Evolutionary conservation across 37 sponge, comb jelly and placozoan species (phyloP), one percentile per base, ranked within the genome.

Genomic region (Ephydatia muelleri): DNA sequence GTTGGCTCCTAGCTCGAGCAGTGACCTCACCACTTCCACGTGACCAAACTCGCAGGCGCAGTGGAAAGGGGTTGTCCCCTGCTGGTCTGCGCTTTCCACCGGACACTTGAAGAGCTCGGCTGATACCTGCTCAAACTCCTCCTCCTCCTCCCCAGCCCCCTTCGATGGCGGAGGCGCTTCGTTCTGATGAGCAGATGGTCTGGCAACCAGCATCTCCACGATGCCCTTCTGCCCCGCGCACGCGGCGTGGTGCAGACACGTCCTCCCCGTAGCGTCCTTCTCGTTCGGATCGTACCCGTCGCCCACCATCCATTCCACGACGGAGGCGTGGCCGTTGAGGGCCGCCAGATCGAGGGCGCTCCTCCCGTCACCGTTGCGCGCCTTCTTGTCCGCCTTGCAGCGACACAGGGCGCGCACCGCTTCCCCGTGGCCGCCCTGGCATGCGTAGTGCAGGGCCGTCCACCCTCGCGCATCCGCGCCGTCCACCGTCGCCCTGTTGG

Each of bases 271-370:
- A 64, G 72, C 79, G 38, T 93, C 94, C 27, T 84, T 93, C 32
- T 38, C 80, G 43, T 87, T 79, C 38, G 87, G 69, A 0, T 84
- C 88, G 23, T 84, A 72, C 1, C 85, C 82, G 34, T 80, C 80
- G 22, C 78, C 68, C 3, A 90, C 12, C 38, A 93, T 75, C 33
- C 78, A 83, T 2, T 39, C 23, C 36, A 43, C 43, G 57, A 57
- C 19, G 57, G 12, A 16, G 57, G 16, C 57, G 57, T 16, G 19
- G 19, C 85, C 91, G 40, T 88, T 85, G 43, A 87, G 85, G 43
- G 91, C 91, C 3, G 90, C 83, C 74, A 90, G 73, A 57, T 94
- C 88, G 19, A 94, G 88, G 40, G 91, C 85, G 70, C 88, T 94
- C 29, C 94, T 48, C 21, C 94, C 94, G 23, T 85, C 94, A 40